Evolutionary conservation across 2,888 invertebrate genomes (phyloP).

Genomic region (Drosophila falleni): DNA sequence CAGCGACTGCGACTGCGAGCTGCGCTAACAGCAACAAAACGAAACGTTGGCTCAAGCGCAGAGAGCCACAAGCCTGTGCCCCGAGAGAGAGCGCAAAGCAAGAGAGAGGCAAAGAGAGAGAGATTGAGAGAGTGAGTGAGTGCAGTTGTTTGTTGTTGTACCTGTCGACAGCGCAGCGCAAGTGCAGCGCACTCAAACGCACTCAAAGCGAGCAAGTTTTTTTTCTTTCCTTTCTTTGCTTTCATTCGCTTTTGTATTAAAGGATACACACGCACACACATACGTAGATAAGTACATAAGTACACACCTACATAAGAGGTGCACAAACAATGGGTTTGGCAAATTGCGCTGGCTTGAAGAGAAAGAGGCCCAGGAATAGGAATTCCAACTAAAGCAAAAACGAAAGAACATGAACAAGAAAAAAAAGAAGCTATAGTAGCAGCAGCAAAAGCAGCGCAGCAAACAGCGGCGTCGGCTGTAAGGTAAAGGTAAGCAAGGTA

Average conservation of each 20-base stretch:
- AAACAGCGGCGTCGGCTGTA: slow-evolving; percentile 1
- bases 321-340: slow-evolving; percentile 64
- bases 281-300: slow-evolving; percentile 6
- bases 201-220: slow-evolving; percentile 51
- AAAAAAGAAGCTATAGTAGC: slow-evolving; percentile 6
- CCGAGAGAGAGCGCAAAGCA: neutral
- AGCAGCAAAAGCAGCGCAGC: slow-evolving; percentile 20
- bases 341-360: slow-evolving; percentile 58
- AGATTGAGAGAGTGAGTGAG: slow-evolving; percentile 10
- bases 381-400: slow-evolving; percentile 54
- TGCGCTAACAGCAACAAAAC: slow-evolving; percentile 31
- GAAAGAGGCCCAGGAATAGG: slow-evolving; percentile 54
- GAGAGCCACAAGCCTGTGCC: slow-evolving; percentile 13
- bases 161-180: slow-evolving; percentile 71
- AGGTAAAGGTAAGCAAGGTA: slow-evolving; percentile 22
- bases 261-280: slow-evolving; percentile 53
- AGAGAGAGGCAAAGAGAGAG: slow-evolving; percentile 7
- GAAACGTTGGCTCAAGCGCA: slow-evolving; percentile 58
- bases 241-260: slow-evolving; percentile 27
- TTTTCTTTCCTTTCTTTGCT: neutral
- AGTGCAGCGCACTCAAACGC: slow-evolving; percentile 72
- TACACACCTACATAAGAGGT: slow-evolving; percentile 22
- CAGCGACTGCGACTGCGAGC: slow-evolving; percentile 37
- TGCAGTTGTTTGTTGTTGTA: slow-evolving; percentile 39
- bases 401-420: slow-evolving; percentile 18